A percentile compares a stretch with the other conserved stretches of the same genome.
Conservation (phyloP, 53 echinoderm and acorn worm genomes). For the Henricia sp. region DNA sequence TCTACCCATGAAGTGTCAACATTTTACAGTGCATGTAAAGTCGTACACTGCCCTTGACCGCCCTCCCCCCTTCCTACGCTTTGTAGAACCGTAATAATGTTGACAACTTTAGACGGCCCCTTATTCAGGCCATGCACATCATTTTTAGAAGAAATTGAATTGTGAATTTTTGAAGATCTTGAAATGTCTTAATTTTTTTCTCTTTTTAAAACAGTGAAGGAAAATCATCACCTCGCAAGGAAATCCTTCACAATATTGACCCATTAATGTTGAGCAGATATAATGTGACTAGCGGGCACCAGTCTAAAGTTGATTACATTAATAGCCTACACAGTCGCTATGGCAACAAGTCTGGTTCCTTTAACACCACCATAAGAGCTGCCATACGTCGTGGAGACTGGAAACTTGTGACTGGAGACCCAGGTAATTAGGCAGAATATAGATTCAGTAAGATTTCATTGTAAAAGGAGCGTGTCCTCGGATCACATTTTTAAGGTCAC, state of each 20-base stretch:
- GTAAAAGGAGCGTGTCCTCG: background rate
- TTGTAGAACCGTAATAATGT: background rate
- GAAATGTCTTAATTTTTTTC: too few relatives aligned
- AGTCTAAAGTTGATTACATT: background rate
- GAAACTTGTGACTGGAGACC: conserved; percentile 85
- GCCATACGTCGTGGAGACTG: conserved; percentile 83
- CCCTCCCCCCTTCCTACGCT: too few relatives aligned
- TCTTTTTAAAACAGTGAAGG: conserved; percentile 36
- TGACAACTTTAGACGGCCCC: conserved; percentile 52
- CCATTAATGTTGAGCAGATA: background rate
- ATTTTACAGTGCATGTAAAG: too few relatives aligned
- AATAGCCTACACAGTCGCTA: background rate
- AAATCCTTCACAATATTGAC: conserved; percentile 77
- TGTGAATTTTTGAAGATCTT: background rate
- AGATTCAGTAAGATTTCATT: background rate
- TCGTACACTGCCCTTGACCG: too few relatives aligned
- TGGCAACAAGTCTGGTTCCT: conserved; percentile 15
- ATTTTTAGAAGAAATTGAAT: conserved; percentile 61
- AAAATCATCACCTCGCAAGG: conserved; percentile 53
- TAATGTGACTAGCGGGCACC: background rate
- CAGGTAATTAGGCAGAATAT: conserved; percentile 41
- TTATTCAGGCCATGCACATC: conserved; percentile 40
- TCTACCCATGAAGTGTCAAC: too few relatives aligned
- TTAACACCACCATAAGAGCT: conserved; percentile 62
- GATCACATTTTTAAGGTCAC: background rate